A percentile compares a stretch with the other conserved stretches of the same genome.
Evolutionary conservation across 2,113 vertebrate genomes (phyloP).

Genomic region (Erpornis zantholeuca): DNA sequence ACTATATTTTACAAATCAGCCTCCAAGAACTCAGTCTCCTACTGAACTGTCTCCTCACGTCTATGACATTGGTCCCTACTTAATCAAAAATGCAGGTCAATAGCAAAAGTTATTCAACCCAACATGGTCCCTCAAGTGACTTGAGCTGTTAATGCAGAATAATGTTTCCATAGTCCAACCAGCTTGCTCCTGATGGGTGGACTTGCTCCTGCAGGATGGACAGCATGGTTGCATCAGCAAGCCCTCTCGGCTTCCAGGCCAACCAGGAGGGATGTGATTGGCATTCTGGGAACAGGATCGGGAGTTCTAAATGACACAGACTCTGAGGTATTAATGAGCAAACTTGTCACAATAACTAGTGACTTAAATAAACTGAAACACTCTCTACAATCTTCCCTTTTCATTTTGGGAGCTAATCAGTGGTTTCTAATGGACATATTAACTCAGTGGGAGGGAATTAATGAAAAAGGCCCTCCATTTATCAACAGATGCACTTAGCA

Average conservation of each 20-base stretch:
- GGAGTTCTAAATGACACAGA: background rate
- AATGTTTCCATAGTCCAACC: background rate
- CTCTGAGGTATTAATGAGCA: background rate
- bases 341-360: background rate
- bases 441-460: background rate
- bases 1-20: background rate
- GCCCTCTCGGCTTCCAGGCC: background rate
- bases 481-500: background rate
- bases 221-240: background rate
- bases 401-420: background rate
- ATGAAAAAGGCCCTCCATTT: background rate
- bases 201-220: no score
- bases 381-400: background rate
- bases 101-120: background rate
- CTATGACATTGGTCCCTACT: background rate
- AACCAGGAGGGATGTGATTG: background rate
- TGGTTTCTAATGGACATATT: background rate
- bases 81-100: background rate
- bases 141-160: background rate
- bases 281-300: background rate
- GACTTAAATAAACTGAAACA: background rate
- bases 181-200: no score
- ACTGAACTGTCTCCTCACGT: background rate
- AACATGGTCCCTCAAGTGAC: background rate
- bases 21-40: background rate